These are phyloP conservation scores for Vanessa atalanta DNA, from an alignment of 1,140 invertebrate genomes.

Conservation along the genomic window DNA sequence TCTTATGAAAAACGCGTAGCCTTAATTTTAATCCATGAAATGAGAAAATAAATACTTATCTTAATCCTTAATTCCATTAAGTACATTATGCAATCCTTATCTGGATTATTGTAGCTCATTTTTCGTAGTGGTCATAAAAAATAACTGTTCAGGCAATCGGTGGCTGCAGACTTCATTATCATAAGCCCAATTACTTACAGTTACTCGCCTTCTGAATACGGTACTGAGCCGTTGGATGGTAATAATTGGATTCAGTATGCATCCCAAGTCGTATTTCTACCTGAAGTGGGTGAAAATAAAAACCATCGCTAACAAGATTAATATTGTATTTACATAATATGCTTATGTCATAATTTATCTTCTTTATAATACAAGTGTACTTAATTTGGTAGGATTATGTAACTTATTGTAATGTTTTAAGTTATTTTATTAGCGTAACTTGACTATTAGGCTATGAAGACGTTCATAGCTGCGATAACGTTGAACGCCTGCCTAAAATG, in stretches of 20 bases:
- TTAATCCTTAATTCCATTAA: conserved; percentile 20
- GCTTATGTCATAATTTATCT: not conserved
- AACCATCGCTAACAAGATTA: conserved; percentile 11
- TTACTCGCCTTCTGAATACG: conserved; percentile 29
- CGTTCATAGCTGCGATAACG: too few species aligned
- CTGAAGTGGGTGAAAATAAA: conserved; percentile 28
- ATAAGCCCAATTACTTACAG: conserved; percentile 39
- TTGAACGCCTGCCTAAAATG: too few species aligned
- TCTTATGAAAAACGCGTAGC: not conserved
- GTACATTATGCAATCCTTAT: conserved; percentile 31
- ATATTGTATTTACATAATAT: conserved; percentile 10
- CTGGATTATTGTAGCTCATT: conserved; percentile 35
- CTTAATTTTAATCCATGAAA: not conserved
- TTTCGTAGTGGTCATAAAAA: conserved; percentile 39
- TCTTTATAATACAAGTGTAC: not conserved
- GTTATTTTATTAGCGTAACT: not conserved
- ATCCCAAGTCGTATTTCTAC: conserved; percentile 34
- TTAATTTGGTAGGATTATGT: not conserved
- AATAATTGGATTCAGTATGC: conserved; percentile 39
- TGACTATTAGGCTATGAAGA: too few species aligned
- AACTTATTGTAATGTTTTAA: not conserved
- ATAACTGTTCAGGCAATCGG: conserved; percentile 34
- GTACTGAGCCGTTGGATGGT: conserved; percentile 19
- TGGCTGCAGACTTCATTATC: conserved; percentile 38
- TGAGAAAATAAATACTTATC: conserved; percentile 3